Conservation (phyloP, 2,888 invertebrate species). For the Galeruca laticollis region DNA sequence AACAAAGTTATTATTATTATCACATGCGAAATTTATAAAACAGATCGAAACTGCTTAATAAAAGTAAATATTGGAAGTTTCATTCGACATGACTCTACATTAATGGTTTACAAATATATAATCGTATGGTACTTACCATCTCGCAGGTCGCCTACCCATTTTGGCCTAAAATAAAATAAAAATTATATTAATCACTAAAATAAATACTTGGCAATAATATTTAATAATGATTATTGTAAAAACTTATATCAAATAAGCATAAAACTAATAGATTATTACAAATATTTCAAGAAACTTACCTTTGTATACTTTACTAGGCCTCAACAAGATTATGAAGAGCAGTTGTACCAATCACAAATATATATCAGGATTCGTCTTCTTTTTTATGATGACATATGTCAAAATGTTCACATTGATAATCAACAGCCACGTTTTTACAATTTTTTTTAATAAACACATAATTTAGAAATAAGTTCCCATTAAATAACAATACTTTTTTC, state of each 20-base stretch:
- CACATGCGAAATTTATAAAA: too few species aligned
- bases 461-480: too few species aligned
- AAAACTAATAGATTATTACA: constrained; percentile 25
- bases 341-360: constrained; percentile 9
- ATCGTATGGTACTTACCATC: constrained; percentile 81
- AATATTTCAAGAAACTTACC: constrained; percentile 33
- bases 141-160: constrained; percentile 99
- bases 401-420: too few species aligned
- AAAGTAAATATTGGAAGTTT: too few species aligned
- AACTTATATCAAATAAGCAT: constrained; percentile 6
- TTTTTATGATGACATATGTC: background rate
- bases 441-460: too few species aligned
- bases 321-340: constrained; percentile 17
- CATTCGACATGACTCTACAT: too few species aligned
- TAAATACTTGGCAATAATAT: constrained; percentile 5
- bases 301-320: constrained; percentile 10
- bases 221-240: background rate
- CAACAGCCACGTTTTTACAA: too few species aligned
- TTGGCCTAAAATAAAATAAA: constrained; percentile 64
- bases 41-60: too few species aligned
- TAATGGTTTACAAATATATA: too few species aligned
- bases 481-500: too few species aligned
- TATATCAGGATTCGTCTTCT: background rate
- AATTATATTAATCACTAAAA: constrained; percentile 21
- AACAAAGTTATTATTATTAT: constrained; percentile 61